Evolutionary conservation across 2,888 invertebrate species (phyloP), one percentile per base, ranked within the genome.

Genomic region (Hydraecia micacea): DNA sequence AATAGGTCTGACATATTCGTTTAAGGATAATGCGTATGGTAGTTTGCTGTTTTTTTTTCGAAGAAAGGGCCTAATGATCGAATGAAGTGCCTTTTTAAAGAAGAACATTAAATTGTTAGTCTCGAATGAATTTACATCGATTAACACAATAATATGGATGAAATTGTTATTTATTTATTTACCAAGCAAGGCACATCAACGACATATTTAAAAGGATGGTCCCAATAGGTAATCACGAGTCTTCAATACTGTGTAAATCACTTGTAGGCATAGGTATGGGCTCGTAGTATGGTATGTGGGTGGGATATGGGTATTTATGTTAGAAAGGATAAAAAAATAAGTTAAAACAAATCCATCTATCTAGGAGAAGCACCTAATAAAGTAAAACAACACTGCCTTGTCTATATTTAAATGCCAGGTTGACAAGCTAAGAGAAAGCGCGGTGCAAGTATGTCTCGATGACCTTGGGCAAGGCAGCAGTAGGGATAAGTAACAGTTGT

Each of bases 1-100:
- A 81, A 81, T 65, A 85, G 63, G 46, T 75, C 60, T 81, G 82
- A 85, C 75, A 39, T 75, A 39, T 85, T 86, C 68, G 21, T 75
- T 69, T 72, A 49, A 28, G 25, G 58, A 65, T 80, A 49, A 81
- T 55, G 49, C 28, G 28, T 39, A 3, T 18, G 13, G 5, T 18
- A 66, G 55, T 55, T 75, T 67, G 9, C 2, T n/a, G 21, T 62
- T 8, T 25, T 36, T 1, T 46, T n/a, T 58, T 32, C 4, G 8
- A 4, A 11, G 3, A 32, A 21, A 13, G 2, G n/a, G 1, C 13
- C 18, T 36, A 1, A 36, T 73, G 18, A 15, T 36, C 21, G 28
- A 42, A 1, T 70, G 25, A 18, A 70, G 3, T 11, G 25, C 25
- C 32, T 60, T 71, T 28, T 39, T 1, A 15, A 63, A 63, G 8